Evolutionary conservation across 2,113 vertebrate genomes (phyloP).

Genomic region (Pseudolaguvia tuberculata): DNA sequence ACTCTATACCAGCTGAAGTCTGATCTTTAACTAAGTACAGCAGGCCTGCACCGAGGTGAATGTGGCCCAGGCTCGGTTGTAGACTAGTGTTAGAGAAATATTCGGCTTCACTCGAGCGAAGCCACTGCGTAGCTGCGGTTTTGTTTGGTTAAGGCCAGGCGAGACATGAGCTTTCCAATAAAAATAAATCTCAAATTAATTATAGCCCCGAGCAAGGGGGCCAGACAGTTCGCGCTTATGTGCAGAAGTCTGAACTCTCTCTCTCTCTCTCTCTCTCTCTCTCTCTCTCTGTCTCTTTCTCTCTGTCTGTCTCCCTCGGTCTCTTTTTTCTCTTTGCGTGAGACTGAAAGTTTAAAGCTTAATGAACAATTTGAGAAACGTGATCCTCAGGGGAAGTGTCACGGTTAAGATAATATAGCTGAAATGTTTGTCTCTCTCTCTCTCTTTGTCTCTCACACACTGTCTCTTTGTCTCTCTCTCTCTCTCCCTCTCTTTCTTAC

Average conservation of each 20-base stretch:
- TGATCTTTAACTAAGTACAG: slow-evolving; percentile 19
- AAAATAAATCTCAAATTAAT: slow-evolving; percentile 99
- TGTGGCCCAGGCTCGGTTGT: slow-evolving; percentile 83
- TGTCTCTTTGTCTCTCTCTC: slow-evolving; percentile 7
- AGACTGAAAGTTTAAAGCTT: slow-evolving; percentile 54
- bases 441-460: background rate
- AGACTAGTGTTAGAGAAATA: slow-evolving; percentile 83
- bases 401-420: slow-evolving; percentile 42
- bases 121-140: slow-evolving; percentile 83
- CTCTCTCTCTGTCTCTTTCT: slow-evolving; percentile 28
- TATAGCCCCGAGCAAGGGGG: slow-evolving; percentile 92
- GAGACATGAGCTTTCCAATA: slow-evolving; percentile 96
- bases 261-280: slow-evolving; percentile 21
- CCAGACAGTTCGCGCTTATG: slow-evolving; percentile 86
- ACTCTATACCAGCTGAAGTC: background rate
- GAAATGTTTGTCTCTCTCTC: slow-evolving; percentile 33
- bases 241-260: slow-evolving; percentile 70
- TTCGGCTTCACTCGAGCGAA: slow-evolving; percentile 84
- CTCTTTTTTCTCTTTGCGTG: slow-evolving; percentile 57
- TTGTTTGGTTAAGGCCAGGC: slow-evolving; percentile 98
- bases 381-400: slow-evolving; percentile 28
- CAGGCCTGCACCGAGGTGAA: slow-evolving; percentile 68
- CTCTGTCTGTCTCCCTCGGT: slow-evolving; percentile 21
- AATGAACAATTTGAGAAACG: slow-evolving; percentile 49
- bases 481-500: too few species aligned